Percentiles rank a stretch among this genome's conserved stretches.
These are phyloP conservation scores for Leptestheria dahalacensis DNA, from an alignment of 1,140 invertebrate species.

Conservation along the genomic window DNA sequence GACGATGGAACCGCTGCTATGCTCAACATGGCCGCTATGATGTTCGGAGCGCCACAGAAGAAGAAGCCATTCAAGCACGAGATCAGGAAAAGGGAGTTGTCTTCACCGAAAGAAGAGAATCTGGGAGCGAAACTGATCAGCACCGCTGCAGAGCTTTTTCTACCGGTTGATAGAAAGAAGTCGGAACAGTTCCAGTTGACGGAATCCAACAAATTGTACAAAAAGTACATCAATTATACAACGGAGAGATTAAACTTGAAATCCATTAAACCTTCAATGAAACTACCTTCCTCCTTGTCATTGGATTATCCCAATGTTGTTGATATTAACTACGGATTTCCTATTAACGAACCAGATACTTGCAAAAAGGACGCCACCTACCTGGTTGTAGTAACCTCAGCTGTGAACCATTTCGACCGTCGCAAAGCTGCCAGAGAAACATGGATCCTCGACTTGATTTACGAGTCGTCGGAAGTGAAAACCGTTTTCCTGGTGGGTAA, in stretches of 20 bases:
- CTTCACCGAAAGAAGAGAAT: not conserved
- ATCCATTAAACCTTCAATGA: not conserved
- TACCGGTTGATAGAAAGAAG: not conserved
- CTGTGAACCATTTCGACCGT: conserved; percentile 4
- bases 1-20: not conserved
- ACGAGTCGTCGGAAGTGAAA: conserved; percentile 8
- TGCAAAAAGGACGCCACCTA: conserved; percentile 3
- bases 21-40: not conserved
- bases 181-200: not conserved
- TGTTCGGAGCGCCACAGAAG: not conserved
- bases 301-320: not conserved
- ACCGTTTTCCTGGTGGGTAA: conserved; percentile 12
- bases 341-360: not conserved
- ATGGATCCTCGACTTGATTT: conserved; percentile 9
- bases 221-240: not conserved
- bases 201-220: not conserved
- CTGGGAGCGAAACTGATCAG: not conserved
- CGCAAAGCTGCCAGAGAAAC: conserved; percentile 5
- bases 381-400: not conserved
- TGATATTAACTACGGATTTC: not conserved
- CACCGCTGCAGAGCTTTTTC: not conserved
- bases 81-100: not conserved
- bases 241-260: not conserved
- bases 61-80: not conserved
- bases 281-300: not conserved